Percentiles rank a stretch among this genome's conserved stretches.
Evolutionary conservation across 2,888 invertebrate species (phyloP).

Genomic region (Parapristionchus giblindavisi): DNA sequence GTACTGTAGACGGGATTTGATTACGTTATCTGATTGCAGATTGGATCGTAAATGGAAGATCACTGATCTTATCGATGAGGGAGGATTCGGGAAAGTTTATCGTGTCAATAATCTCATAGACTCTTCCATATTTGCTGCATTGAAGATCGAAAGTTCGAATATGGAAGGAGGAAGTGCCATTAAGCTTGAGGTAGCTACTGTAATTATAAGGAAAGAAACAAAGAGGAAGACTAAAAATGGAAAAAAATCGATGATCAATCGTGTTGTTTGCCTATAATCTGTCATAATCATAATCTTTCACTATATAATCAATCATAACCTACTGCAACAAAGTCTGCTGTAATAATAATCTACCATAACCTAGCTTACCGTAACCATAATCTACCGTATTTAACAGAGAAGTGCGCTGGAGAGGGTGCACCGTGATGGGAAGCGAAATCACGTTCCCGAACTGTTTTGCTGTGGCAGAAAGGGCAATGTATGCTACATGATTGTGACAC

Average conservation of each 20-base stretch:
- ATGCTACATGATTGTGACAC: constrained; percentile 51
- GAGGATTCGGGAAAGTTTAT: constrained; percentile 31
- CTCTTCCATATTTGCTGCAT: constrained; percentile 41
- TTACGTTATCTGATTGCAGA: not conserved
- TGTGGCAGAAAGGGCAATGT: constrained; percentile 39
- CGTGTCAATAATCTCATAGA: no score
- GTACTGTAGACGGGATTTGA: not conserved
- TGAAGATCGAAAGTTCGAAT: constrained; percentile 48
- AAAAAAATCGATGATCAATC: no score
- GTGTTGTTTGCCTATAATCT: no score
- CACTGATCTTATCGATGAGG: constrained; percentile 27
- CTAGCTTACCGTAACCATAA: no score
- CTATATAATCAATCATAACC: constrained; percentile 40
- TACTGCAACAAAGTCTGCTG: no score
- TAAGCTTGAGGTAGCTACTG: constrained; percentile 48
- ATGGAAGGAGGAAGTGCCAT: constrained; percentile 48
- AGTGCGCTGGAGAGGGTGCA: constrained; percentile 9
- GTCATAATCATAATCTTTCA: no score
- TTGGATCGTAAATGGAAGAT: constrained; percentile 22
- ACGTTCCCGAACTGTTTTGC: not conserved
- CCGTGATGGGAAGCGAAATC: not conserved
- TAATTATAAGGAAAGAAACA: no score
- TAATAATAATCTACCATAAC: no score
- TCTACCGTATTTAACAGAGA: not conserved
- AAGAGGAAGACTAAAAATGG: no score